Base-by-base conservation (phyloP, 2,797 vertebrate genomes). In the Zalophus californianus region DNA sequence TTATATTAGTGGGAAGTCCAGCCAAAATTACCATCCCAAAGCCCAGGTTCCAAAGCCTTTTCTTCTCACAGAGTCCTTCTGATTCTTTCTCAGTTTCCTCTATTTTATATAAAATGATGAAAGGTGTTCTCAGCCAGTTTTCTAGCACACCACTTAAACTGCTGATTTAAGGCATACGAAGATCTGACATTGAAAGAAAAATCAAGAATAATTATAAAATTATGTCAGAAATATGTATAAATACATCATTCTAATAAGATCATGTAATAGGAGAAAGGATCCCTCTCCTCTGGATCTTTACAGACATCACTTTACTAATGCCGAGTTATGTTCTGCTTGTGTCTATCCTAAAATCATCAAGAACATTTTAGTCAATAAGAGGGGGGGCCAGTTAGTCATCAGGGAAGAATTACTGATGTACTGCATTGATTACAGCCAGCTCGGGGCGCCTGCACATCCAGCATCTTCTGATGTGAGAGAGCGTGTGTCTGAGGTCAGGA, bases 331-430 rank as follows among this genome's bases (percentile, higher is more conserved):
- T 82, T 64, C 56, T 56, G 27, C 50, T 72, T 92, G 27, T 84
- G 75, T 48, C 48, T 56, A 35, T 86, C 79, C 80, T 91, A 32
- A 96, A 86, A 78, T 66, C 72, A 80, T 56, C 56, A 44, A n/a
- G 32, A 83, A 15, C 29, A 35, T 48, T 50, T 73, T 35, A 86
- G 25, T 62, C 58, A 44, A 0, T 86, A 25, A 94, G 80, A 58
- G 54, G 21, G 21, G 5, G 16, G 7, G 11, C 10, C 3, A 23
- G 60, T 32, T 90, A 91, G 14, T 77, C 5, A 20, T 77, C 8
- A 0, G n/a, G 56, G 14, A 15, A 35, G 2, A 32, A 25, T 56
- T 18, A 27, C 14, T 75, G 56, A 11, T 52, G 2, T 11, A 3
- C 23, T n/a, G 52, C 75, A 35, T 4, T 21, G 50, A 44, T 60